Conservation (phyloP, 1,140 invertebrate species). For the Anoplophora glabripennis region DNA sequence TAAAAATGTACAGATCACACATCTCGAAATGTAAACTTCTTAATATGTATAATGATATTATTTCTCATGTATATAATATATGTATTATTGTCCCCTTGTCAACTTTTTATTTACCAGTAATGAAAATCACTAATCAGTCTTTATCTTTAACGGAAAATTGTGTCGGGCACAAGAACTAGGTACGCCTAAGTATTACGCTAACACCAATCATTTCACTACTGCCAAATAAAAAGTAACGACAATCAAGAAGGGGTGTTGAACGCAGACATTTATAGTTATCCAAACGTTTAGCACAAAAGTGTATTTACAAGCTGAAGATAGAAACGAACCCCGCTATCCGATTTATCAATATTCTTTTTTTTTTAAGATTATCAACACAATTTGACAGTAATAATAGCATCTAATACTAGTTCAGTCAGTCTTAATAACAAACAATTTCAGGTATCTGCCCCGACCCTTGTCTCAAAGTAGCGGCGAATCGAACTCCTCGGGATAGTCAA, state of each 20-base stretch:
- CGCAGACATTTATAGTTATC: neutral
- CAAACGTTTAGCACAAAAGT: neutral
- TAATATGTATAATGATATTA: no score
- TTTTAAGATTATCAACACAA: neutral
- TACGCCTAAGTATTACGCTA: no score
- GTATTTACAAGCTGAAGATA: neutral
- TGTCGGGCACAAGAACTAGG: no score
- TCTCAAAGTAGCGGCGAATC: neutral
- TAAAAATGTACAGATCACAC: no score
- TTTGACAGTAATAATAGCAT: neutral
- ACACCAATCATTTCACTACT: neutral
- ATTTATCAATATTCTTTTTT: neutral
- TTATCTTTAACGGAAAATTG: neutral
- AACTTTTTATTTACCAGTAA: neutral
- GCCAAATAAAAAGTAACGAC: slow-evolving; percentile 15
- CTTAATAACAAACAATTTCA: slow-evolving; percentile 13
- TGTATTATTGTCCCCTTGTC: no score
- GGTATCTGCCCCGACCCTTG: neutral
- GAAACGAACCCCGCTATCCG: neutral
- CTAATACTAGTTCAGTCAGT: slow-evolving; percentile 21
- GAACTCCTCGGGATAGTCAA: neutral
- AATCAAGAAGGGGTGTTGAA: neutral
- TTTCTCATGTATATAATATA: no score
- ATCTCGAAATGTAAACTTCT: no score
- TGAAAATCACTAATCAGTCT: slow-evolving; percentile 2